Conservation (phyloP, 2,797 vertebrate genomes). For the Stomatorhinus walkeri region DNA sequence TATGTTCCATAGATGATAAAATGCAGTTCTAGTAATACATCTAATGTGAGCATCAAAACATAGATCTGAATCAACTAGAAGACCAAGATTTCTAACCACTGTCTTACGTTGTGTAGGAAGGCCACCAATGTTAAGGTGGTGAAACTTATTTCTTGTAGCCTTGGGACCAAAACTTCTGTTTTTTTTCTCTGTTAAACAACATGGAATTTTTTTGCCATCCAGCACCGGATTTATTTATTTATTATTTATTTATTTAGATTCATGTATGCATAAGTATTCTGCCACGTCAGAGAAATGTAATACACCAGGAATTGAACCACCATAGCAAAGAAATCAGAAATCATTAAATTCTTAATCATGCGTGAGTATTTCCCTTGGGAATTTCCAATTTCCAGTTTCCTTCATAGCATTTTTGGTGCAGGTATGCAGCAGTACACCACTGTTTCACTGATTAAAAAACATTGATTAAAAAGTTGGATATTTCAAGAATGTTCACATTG, state of each 20-base stretch:
- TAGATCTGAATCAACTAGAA: no score
- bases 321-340: neutral
- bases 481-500: neutral
- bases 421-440: constrained; percentile 54
- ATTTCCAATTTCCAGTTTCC: constrained; percentile 64
- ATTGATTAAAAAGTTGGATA: neutral
- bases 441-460: neutral
- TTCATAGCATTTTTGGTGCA: constrained; percentile 65
- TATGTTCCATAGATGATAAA: no score
- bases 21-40: no score
- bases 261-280: neutral
- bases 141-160: no score
- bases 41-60: no score
- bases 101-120: no score
- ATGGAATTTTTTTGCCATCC: no score
- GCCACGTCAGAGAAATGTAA: neutral
- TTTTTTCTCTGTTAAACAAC: no score
- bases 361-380: constrained; percentile 62
- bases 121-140: no score
- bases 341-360: constrained; percentile 28
- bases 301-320: neutral
- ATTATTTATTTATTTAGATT: neutral
- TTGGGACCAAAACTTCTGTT: no score
- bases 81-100: no score
- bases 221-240: no score